Base-by-base conservation (phyloP, 1,140 invertebrate genomes). In the Trachymyrmex septentrionalis region DNA sequence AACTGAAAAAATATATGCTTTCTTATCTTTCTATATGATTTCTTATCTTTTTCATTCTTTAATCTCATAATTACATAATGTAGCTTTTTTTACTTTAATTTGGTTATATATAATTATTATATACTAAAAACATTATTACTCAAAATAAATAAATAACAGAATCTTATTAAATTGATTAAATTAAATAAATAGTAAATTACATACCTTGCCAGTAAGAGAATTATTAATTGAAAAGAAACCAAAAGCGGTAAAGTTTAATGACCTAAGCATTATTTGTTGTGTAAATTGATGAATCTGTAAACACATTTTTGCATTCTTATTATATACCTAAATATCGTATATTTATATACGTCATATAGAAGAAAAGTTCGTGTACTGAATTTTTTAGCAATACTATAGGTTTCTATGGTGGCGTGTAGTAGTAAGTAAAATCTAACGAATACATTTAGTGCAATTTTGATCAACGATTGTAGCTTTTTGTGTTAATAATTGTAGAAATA, bases 1-100 rank as follows among this genome's bases (percentile, higher is more conserved):
- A 81, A 81, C 78, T 81, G 66, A 81, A 81, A 81, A 4, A 81
- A 71, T 21, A 21, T 16, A 48, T 14, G n/a, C 38, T 78, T 24
- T 21, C 34, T 61, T 21, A 1, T 64, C 1, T 6, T 59, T 48
- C n/a, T n/a, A n/a, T n/a, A n/a, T n/a, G 2, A 0, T 78, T 24
- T 21, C 34, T 61, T 21, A 1, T 64, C 1, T 6, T 59, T 48
- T 48, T 57, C 0, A 48, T 30, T 64, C 0, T 44, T 0, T 7
- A 24, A 61, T 27, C 21, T 61, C 24, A 61, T 16, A 24, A 44
- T 44, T 44, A 78, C 64, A 66, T 34, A 38, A 19, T 48, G 16
- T 44, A 61, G 14, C 2, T 38, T 14, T 38, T 14, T 66, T 53
- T 1, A 38, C 16, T 81, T 44, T 16, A 57, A 14, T 44, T 24